These are phyloP conservation scores for Latrodectus geometricus DNA, from an alignment of 1,140 invertebrate genomes.

Conservation along the genomic window DNA sequence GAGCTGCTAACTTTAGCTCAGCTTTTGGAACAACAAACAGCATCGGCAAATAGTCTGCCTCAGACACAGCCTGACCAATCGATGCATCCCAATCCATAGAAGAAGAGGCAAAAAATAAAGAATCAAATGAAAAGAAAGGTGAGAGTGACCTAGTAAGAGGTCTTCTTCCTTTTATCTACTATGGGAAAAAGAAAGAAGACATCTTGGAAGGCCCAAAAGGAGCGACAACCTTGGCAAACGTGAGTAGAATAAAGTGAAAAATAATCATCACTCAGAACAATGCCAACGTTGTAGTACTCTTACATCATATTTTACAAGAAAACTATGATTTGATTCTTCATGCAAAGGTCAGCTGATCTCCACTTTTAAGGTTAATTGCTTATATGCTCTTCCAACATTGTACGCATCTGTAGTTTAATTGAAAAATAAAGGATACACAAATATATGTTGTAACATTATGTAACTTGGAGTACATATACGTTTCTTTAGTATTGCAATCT, in stretches of 20 bases:
- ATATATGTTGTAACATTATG: no score
- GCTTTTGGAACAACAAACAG: neutral
- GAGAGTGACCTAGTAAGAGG: conserved; percentile 39
- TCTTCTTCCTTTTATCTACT: neutral
- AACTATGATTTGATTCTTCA: conserved; percentile 6
- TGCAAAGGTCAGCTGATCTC: conserved; percentile 12
- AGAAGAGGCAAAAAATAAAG: neutral
- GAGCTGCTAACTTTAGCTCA: neutral
- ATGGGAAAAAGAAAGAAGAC: conserved; percentile 19
- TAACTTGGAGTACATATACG: no score
- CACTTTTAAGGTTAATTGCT: conserved; percentile 6
- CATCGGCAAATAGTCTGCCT: neutral
- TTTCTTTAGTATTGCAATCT: no score
- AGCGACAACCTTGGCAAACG: conserved; percentile 29
- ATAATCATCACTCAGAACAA: neutral
- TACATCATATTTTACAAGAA: conserved; percentile 15
- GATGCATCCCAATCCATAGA: neutral
- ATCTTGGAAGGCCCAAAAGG: conserved; percentile 2
- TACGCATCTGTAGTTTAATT: no score
- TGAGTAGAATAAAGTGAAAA: conserved; percentile 5
- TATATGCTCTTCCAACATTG: no score
- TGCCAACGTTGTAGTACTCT: neutral
- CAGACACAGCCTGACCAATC: neutral
- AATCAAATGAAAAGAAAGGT: conserved; percentile 8
- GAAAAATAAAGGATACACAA: no score